Base-by-base conservation (phyloP, 2,113 vertebrate genomes). In the Tachysurus vachellii region DNA sequence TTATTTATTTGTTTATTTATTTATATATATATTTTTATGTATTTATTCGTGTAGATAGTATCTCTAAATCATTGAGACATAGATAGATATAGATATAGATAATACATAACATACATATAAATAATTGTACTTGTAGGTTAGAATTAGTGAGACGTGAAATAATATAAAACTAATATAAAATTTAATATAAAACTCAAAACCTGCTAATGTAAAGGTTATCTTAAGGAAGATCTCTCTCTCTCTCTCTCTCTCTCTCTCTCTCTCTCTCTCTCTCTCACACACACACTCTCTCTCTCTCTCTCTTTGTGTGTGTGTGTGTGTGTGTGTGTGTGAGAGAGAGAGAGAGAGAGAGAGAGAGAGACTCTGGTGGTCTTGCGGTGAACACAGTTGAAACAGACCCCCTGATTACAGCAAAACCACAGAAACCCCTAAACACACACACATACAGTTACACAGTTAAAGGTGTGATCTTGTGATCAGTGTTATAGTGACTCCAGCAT, bases 361-460 rank as follows among this genome's bases (percentile, higher is more conserved):
- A 54, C 1, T 44, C 31, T 70, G 61, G 88, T 88, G 88, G 88
- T 88, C 84, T 85, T 83, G 88, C 59, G 88, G 88, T 77, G 7
- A 85, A 16, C n/a, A 10, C 75, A 3, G 11, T 54, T 62, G 9
- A 54, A 82, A 14, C 10, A 23, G 10, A 21, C 44, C 44, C 71
- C 9, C 23, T 17, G 42, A 31, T n/a, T 62, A 31, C 31, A 31
- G 36, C 56, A 17, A 21, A 82, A 75, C 68, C 76, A 36, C 47
- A 85, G 19, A 36, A 54, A 57, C 47, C 71, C 42, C 44, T 23
- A 6, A 6, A 31, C 1, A 59, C 64, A 73, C 66, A 57, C 68
- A 42, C 68, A 42, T 16, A 42, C 68, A 50, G 21, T 3, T 70
- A 17, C 11, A n/a, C 3, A 62, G 2, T 23, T 62, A 62, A 10